Conservation (phyloP, 2,797 vertebrate genomes). For the Cheirogaleus major region DNA sequence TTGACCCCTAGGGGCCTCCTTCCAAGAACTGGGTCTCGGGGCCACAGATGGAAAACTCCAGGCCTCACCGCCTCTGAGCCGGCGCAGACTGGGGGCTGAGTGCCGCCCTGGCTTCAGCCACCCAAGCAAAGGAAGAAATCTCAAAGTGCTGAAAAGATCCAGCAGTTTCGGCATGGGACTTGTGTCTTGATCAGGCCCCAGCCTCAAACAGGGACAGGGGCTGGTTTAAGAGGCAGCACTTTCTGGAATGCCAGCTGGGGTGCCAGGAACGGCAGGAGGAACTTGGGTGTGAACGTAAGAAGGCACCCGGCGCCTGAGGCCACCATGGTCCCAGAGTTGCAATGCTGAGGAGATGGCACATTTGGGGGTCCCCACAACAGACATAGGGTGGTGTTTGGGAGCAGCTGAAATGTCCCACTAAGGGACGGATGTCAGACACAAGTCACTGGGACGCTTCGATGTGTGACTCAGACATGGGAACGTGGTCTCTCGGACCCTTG, state of each 20-base stretch:
- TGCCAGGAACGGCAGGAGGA: not conserved
- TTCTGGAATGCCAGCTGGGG: not conserved
- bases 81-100: not conserved
- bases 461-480: not conserved
- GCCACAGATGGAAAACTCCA: slow-evolving; percentile 12
- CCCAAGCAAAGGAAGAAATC: not conserved
- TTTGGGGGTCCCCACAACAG: not conserved
- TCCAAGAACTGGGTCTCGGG: slow-evolving; percentile 47
- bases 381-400: not conserved
- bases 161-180: not conserved
- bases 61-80: not conserved
- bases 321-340: not conserved
- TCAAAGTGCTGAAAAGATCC: not conserved
- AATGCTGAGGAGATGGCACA: not conserved
- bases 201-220: too few relatives aligned
- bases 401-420: not conserved
- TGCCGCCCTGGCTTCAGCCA: not conserved
- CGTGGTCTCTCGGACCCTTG: not conserved
- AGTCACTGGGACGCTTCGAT: not conserved
- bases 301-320: not conserved
- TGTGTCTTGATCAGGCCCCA: not conserved
- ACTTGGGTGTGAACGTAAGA: not conserved
- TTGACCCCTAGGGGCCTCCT: not conserved
- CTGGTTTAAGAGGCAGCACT: not conserved
- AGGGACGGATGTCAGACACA: not conserved